phyloP scores from a whole-genome alignment of 2,113 vertebrate genomes.

The Scopus umbretta region DNA sequence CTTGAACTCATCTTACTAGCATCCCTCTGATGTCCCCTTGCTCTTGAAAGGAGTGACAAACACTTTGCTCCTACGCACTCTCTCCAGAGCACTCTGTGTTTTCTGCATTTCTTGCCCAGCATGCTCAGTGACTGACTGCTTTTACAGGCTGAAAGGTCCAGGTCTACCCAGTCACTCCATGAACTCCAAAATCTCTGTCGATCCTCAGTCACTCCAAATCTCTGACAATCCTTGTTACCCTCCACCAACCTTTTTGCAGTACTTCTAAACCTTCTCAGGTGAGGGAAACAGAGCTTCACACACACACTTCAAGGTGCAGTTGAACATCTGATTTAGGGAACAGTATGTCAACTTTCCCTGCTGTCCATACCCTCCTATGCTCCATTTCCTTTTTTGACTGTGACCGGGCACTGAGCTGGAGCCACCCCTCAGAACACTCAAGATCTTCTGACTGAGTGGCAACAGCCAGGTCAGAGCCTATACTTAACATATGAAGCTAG shows the following conservation, averaged over 20 bases:
- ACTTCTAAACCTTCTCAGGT: not conserved
- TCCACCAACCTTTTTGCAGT: not conserved
- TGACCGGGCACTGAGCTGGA: rapidly evolving
- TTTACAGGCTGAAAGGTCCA: not conserved
- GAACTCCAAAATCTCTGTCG: not conserved
- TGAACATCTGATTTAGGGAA: not conserved
- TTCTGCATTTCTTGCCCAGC: not conserved
- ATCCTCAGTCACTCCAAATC: not conserved
- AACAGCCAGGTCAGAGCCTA: not conserved
- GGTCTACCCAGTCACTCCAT: not conserved
- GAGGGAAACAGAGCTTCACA: not conserved
- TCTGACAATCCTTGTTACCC: not conserved
- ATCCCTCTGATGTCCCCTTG: not conserved
- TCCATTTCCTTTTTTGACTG: not conserved
- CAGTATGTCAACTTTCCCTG: not conserved
- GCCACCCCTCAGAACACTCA: not conserved
- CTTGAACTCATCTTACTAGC: rapidly evolving
- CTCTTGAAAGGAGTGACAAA: too few relatives aligned
- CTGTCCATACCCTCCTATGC: not conserved
- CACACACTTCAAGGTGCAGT: rapidly evolving
- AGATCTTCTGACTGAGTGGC: not conserved
- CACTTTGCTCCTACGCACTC: too few relatives aligned
- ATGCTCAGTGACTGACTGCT: not conserved
- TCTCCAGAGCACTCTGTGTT: not conserved
- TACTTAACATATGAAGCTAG: not conserved